phyloP scores from a whole-genome alignment of 2,888 invertebrate genomes.

The Linnaemya tessellans region DNA sequence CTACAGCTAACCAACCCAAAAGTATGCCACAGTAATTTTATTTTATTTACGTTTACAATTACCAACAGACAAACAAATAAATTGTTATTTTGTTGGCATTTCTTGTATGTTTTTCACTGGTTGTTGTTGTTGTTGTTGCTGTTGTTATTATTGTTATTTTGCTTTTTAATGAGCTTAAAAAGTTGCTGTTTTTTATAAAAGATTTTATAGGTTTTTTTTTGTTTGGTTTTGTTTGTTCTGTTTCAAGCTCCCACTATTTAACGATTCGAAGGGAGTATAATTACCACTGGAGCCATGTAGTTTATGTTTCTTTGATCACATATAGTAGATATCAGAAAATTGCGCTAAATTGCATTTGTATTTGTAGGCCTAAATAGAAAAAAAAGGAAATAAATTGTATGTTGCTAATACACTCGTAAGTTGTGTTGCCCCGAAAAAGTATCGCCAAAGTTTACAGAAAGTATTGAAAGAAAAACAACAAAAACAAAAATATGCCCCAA shows the following conservation, averaged over 20 bases:
- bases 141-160: conserved; percentile 1
- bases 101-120: neutral
- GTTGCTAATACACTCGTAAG: no score
- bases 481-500: no score
- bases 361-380: no score
- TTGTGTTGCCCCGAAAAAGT: no score
- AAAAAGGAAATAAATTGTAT: no score
- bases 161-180: conserved; percentile 65
- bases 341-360: no score
- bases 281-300: no score
- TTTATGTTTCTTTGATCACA: no score
- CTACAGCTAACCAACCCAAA: conserved; percentile 36
- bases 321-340: no score
- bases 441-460: no score
- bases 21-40: conserved; percentile 66
- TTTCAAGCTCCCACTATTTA: neutral
- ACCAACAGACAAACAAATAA: conserved; percentile 43
- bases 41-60: conserved; percentile 35
- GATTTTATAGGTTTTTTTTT: neutral
- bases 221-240: no score
- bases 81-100: conserved; percentile 47
- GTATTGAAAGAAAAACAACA: no score
- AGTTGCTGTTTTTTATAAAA: conserved; percentile 13
- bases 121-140: neutral
- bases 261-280: neutral